Evolutionary conservation across 2,797 vertebrate species (phyloP), one percentile per base, ranked within the genome.

Genomic region (Sardinella longiceps): DNA sequence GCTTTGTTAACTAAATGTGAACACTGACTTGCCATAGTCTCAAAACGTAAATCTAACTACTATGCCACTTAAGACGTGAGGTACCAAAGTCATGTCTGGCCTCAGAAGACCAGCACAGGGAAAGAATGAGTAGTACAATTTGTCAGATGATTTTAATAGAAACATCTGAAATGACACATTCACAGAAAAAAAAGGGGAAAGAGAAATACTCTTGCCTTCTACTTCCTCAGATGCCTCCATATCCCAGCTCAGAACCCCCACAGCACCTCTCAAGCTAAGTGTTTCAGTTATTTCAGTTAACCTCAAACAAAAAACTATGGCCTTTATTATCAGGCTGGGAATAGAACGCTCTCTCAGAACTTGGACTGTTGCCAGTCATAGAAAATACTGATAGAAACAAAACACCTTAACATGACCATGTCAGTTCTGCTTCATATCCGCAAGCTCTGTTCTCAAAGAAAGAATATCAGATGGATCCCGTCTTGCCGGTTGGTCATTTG

Each of bases 341-440:
- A n/a, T n/a, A n/a, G n/a, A n/a, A 77, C 37, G 30, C 20, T 15
- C 1, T 15, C 33, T 74, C 14, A 18, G 66, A 33, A 37, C 30
- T 4, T 77, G 70, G 70, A 77, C 70, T 77, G 70, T 23, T 77
- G 37, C 70, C 70, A 77, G 37, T 43, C 70, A 5, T 43, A 77
- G 18, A 39, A 77, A 77, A 43, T 39, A 77, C 70, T 39, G 70
- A 70, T 70, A 70, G 63, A 43, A 77, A 39, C 70, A 77, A 77
- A 60, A 37, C 70, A 39, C 20, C 70, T 43, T 20, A 77, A 77
- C 18, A 74, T 74, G 66, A 74, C 30, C 63, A 37, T 74, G 25
- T 33, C 4, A 28, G 5, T 33, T 43, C 20, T 33, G 37, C 15
- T 20, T 7, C n/a, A n/a, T n/a, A 20, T 74, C 37, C 39, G 66